phyloP scores from a whole-genome alignment of 2,888 invertebrate genomes.

The Doris montereyensis region DNA sequence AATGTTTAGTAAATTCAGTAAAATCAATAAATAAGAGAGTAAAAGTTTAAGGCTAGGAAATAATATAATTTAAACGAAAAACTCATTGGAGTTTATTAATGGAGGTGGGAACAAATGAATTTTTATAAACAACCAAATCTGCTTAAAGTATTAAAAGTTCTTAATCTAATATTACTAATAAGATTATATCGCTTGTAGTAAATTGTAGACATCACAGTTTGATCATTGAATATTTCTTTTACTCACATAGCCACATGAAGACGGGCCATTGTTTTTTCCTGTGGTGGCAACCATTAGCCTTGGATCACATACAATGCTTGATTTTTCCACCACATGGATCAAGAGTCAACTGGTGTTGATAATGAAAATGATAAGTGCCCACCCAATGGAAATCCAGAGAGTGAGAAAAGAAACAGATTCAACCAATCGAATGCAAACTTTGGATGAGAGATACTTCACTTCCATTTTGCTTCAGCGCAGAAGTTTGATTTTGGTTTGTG shows the following conservation, averaged over 20 bases:
- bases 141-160: no score
- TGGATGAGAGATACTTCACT: conserved; percentile 75
- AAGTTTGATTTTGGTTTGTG: conserved; percentile 88
- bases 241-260: conserved; percentile 86
- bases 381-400: neutral
- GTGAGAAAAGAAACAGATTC: neutral
- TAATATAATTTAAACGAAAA: no score
- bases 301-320: conserved; percentile 91
- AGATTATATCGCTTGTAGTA: no score
- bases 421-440: no score
- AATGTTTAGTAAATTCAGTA: no score
- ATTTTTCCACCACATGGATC: conserved; percentile 77
- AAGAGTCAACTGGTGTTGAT: neutral
- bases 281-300: conserved; percentile 93
- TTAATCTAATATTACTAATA: no score
- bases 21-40: no score
- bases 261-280: conserved; percentile 94
- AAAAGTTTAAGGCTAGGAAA: no score
- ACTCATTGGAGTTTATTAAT: no score
- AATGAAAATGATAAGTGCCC: no score
- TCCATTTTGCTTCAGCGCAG: conserved; percentile 88
- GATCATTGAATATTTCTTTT: neutral
- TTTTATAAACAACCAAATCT: neutral
- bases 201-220: neutral
- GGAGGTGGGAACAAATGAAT: no score